phyloP scores from a whole-genome alignment of 2,113 vertebrate genomes.

The Atractosteus spatula region DNA sequence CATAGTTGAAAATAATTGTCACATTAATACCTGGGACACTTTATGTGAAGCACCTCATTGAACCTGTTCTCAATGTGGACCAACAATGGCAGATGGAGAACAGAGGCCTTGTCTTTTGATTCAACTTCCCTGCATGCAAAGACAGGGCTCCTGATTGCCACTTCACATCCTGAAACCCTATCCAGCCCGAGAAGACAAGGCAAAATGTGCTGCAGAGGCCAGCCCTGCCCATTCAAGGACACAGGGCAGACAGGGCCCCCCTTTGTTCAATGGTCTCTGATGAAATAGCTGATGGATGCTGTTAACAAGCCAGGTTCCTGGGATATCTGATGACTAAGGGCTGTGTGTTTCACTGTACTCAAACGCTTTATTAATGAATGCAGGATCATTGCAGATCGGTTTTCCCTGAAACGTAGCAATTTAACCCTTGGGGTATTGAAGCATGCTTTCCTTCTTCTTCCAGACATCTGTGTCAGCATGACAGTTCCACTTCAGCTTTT shows the following conservation, averaged over 20 bases:
- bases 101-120: constrained; percentile 42
- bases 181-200: constrained; percentile 25
- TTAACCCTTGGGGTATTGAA: constrained; percentile 24
- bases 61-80: background rate
- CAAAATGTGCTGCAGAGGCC: constrained; percentile 32
- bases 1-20: too few species aligned
- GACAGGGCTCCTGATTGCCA: constrained; percentile 33
- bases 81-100: constrained; percentile 2
- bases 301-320: constrained; percentile 39
- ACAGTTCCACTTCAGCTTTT: constrained; percentile 22
- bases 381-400: constrained; percentile 50
- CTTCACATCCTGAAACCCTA: constrained; percentile 45
- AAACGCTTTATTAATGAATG: constrained; percentile 57
- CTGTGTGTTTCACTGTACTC: constrained; percentile 43
- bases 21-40: constrained; percentile 32
- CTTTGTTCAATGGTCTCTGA: constrained; percentile 51
- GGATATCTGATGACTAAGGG: constrained; percentile 64
- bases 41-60: constrained; percentile 16
- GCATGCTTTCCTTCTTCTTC: background rate
- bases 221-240: constrained; percentile 30
- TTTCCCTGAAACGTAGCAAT: constrained; percentile 37
- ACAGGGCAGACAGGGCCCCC: constrained; percentile 47
- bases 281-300: constrained; percentile 37
- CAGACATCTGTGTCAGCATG: constrained; percentile 10
- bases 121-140: constrained; percentile 39